Percentiles rank a stretch among this genome's conserved stretches.
phyloP scores from a whole-genome alignment of 1,140 invertebrate species.

The Pantala flavescens region DNA sequence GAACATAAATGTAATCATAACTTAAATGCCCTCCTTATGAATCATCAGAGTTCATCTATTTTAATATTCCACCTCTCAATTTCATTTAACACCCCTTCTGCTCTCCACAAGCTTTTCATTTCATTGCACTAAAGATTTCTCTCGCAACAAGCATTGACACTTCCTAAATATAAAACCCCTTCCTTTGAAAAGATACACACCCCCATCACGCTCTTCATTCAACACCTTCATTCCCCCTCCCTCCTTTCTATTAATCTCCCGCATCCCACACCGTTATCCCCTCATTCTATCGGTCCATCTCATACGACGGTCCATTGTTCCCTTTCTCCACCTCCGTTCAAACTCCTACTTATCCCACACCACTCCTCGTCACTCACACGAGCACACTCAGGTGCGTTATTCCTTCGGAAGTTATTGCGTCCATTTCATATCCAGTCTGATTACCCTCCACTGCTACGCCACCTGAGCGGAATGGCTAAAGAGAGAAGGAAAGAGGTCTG shows the following conservation, averaged over 20 bases:
- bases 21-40: too few species aligned
- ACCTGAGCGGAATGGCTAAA: neutral
- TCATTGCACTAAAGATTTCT: too few species aligned
- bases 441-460: neutral
- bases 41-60: too few species aligned
- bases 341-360: neutral
- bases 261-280: neutral
- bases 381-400: constrained; percentile 7
- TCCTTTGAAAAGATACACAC: neutral
- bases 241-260: neutral
- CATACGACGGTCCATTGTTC: neutral
- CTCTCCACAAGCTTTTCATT: too few species aligned
- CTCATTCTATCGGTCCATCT: neutral
- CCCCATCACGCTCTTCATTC: neutral
- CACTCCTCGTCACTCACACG: neutral
- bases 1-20: too few species aligned
- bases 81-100: too few species aligned
- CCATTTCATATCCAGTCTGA: neutral
- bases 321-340: neutral
- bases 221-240: neutral
- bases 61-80: too few species aligned
- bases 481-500: neutral
- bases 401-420: neutral
- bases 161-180: too few species aligned
- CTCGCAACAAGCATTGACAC: too few species aligned